phyloP scores from a whole-genome alignment of 1,140 invertebrate species.

The Drosophila sulfurigaster region DNA sequence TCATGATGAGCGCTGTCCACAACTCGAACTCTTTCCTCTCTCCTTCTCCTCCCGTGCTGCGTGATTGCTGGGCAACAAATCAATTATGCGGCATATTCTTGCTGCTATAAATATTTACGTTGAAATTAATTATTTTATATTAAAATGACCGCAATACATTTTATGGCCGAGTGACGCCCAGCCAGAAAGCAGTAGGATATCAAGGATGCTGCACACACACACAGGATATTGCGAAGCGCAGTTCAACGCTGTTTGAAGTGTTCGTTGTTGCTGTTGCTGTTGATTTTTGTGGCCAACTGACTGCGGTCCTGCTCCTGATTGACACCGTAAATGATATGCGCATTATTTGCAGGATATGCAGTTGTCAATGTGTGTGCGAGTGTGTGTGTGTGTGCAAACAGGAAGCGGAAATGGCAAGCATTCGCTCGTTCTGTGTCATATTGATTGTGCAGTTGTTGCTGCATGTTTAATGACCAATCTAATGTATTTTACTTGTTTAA shows the following conservation, averaged over 20 bases:
- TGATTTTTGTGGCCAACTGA: conserved; percentile 58
- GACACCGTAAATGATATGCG: conserved; percentile 81
- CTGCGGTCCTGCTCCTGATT: conserved; percentile 64
- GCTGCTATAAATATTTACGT: conserved; percentile 81
- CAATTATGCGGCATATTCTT: conserved; percentile 82
- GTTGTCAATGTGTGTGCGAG: conserved; percentile 43
- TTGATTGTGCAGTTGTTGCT: conserved; percentile 37
- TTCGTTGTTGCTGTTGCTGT: conserved; percentile 41
- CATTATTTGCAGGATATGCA: conserved; percentile 78
- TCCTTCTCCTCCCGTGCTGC: not conserved
- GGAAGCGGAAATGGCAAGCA: conserved; percentile 82
- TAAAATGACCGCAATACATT: conserved; percentile 84
- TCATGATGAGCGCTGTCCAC: conserved; percentile 40
- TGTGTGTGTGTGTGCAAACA: conserved; percentile 60
- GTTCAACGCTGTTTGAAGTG: conserved; percentile 7
- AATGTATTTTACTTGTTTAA: conserved; percentile 43
- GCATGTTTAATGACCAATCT: conserved; percentile 44
- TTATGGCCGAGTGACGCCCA: conserved; percentile 65
- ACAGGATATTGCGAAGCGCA: conserved; percentile 38
- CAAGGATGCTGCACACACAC: conserved; percentile 22
- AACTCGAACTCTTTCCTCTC: not conserved
- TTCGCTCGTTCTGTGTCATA: conserved; percentile 48
- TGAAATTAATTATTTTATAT: conserved; percentile 83
- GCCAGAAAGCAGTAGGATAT: too few species aligned
- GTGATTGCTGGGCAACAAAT: conserved; percentile 56